phyloP scores from a whole-genome alignment of 2,797 vertebrate genomes.

The Pristis pectinata region DNA sequence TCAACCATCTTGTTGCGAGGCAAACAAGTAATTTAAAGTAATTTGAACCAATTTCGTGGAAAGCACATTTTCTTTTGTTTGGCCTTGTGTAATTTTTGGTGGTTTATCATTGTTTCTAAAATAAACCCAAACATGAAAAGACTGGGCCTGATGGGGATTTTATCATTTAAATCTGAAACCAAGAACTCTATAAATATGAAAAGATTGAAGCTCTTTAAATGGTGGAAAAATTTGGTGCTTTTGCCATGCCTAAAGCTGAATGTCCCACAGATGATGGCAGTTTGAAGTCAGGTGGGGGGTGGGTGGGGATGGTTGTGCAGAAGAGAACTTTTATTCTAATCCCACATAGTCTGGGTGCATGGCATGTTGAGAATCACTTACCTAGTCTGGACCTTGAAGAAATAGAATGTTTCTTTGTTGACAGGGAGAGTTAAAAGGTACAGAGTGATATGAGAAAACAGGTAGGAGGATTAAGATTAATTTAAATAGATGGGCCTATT shows the following conservation, averaged over 20 bases:
- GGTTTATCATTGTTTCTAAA: background rate
- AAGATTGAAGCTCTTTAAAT: background rate
- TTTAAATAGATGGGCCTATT: background rate
- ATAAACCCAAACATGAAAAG: background rate
- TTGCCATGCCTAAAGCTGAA: background rate
- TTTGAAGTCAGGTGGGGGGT: too few species aligned
- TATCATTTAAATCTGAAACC: conserved; percentile 1
- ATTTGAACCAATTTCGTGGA: background rate
- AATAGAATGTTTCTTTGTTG: background rate
- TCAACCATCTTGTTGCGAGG: background rate
- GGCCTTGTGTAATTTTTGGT: background rate
- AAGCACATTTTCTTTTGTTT: background rate
- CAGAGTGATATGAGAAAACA: background rate
- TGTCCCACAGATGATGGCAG: too few species aligned
- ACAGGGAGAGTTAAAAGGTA: background rate
- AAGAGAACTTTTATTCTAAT: background rate
- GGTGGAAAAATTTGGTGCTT: background rate
- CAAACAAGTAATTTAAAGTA: background rate
- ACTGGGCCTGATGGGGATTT: background rate
- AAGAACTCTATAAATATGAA: background rate
- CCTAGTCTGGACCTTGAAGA: background rate
- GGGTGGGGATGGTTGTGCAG: too few species aligned
- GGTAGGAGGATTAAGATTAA: background rate
- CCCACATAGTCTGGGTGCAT: background rate
- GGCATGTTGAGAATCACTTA: background rate